A percentile compares a stretch with the other conserved stretches of the same genome.
phyloP scores from a whole-genome alignment of 1,140 invertebrate species.

The Phortica variegata region DNA sequence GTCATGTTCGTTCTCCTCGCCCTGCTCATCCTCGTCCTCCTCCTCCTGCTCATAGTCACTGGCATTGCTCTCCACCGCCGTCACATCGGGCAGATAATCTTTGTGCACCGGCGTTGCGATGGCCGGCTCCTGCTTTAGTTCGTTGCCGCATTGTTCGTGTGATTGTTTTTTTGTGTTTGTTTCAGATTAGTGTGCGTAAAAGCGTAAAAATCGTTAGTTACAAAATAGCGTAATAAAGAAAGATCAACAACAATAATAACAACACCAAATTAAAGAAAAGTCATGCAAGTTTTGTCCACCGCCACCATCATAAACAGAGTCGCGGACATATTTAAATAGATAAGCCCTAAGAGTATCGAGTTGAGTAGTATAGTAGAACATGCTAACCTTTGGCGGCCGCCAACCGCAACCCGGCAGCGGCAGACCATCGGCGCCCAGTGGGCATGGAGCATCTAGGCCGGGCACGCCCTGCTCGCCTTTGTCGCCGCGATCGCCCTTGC shows the following conservation, averaged over 20 bases:
- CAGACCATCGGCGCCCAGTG: slow-evolving; percentile 88
- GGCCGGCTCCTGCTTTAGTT: slow-evolving; percentile 47
- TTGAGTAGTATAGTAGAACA: slow-evolving; percentile 15
- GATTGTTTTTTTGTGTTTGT: slow-evolving; percentile 19
- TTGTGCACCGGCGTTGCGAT: slow-evolving; percentile 56
- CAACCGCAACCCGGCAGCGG: slow-evolving; percentile 93
- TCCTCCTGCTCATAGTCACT: slow-evolving; percentile 56
- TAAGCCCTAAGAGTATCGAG: too few species aligned
- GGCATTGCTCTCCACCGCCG: slow-evolving; percentile 50
- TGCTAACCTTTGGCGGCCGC: slow-evolving; percentile 79
- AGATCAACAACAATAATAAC: slow-evolving; percentile 31
- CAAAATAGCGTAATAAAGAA: too few species aligned
- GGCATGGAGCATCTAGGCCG: slow-evolving; percentile 95
- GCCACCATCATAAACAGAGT: too few species aligned
- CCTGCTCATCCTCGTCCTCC: slow-evolving; percentile 53
- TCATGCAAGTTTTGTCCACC: too few species aligned
- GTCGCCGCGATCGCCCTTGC: slow-evolving; percentile 85
- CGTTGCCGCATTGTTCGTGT: slow-evolving; percentile 8
- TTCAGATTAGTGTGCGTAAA: slow-evolving; percentile 34
- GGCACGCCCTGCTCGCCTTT: slow-evolving; percentile 91
- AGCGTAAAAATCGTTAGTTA: slow-evolving; percentile 54
- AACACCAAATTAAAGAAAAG: slow-evolving; percentile 15
- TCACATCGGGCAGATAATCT: slow-evolving; percentile 57
- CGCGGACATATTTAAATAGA: too few species aligned
- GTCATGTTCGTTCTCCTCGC: slow-evolving; percentile 55